phyloP scores from a whole-genome alignment of 1,140 invertebrate species.

The Formica exsecta region DNA sequence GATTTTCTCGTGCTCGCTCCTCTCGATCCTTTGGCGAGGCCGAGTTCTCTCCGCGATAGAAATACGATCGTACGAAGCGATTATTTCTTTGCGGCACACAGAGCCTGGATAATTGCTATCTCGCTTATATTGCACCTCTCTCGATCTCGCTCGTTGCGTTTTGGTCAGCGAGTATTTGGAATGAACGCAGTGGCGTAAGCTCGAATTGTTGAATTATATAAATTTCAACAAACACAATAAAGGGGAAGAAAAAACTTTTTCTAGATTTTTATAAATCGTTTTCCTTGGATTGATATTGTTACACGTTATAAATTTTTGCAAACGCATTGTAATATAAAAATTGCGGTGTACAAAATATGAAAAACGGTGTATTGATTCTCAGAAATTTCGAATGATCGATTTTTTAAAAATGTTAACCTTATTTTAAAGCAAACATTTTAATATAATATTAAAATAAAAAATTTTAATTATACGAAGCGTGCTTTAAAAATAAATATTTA shows the following conservation, averaged over 20 bases:
- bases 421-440: background rate
- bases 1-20: constrained; percentile 43
- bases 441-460: background rate
- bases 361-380: background rate
- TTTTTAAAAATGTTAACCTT: background rate
- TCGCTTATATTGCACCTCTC: constrained; percentile 58
- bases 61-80: constrained; percentile 62
- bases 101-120: constrained; percentile 59
- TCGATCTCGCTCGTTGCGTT: constrained; percentile 48
- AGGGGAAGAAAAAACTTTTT: background rate
- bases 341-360: background rate
- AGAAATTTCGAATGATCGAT: background rate
- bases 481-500: background rate
- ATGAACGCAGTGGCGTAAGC: constrained; percentile 48
- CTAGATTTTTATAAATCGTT: background rate
- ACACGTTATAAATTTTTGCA: background rate
- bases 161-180: constrained; percentile 58
- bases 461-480: background rate
- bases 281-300: background rate
- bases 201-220: background rate
- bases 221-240: background rate
- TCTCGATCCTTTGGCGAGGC: constrained; percentile 43
- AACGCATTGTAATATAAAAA: background rate
- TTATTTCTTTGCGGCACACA: constrained; percentile 62
- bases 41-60: constrained; percentile 45